These are phyloP conservation scores for Nymphalis polychloros DNA, from an alignment of 2,888 invertebrate genomes.

Conservation along the genomic window DNA sequence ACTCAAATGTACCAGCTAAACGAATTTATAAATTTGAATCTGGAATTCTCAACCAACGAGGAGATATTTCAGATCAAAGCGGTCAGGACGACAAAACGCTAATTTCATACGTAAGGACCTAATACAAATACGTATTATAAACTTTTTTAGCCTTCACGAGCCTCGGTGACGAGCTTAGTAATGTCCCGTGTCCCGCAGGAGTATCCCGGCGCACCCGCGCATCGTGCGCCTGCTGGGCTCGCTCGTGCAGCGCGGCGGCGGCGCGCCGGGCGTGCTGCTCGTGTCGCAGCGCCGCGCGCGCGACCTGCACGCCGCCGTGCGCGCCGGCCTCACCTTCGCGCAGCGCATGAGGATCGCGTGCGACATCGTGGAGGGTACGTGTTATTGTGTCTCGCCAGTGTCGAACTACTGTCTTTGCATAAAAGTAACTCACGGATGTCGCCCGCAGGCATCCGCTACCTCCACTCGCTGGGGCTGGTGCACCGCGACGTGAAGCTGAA, in stretches of 20 bases:
- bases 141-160: too few species aligned
- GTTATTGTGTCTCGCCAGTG: too few species aligned
- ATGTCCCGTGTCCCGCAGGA: slow-evolving; percentile 69
- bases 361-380: slow-evolving; percentile 88
- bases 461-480: slow-evolving; percentile 93
- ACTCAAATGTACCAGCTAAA: too few species aligned
- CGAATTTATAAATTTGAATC: too few species aligned
- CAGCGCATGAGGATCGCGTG: slow-evolving; percentile 86
- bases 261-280: slow-evolving; percentile 88
- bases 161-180: too few species aligned
- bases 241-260: slow-evolving; percentile 89
- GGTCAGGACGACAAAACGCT: too few species aligned
- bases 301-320: slow-evolving; percentile 89
- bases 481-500: slow-evolving; percentile 95
- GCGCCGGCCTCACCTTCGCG: slow-evolving; percentile 85
- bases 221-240: slow-evolving; percentile 89
- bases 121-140: too few species aligned
- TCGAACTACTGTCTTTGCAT: too few species aligned
- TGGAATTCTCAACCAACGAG: too few species aligned
- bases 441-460: slow-evolving; percentile 86
- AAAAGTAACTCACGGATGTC: too few species aligned
- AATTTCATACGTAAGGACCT: too few species aligned
- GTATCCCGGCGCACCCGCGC: slow-evolving; percentile 90
- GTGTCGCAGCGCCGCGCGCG: slow-evolving; percentile 87
- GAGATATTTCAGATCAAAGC: too few species aligned